Conservation (phyloP, 2,113 vertebrate genomes). For the Pollachius pollachius region DNA sequence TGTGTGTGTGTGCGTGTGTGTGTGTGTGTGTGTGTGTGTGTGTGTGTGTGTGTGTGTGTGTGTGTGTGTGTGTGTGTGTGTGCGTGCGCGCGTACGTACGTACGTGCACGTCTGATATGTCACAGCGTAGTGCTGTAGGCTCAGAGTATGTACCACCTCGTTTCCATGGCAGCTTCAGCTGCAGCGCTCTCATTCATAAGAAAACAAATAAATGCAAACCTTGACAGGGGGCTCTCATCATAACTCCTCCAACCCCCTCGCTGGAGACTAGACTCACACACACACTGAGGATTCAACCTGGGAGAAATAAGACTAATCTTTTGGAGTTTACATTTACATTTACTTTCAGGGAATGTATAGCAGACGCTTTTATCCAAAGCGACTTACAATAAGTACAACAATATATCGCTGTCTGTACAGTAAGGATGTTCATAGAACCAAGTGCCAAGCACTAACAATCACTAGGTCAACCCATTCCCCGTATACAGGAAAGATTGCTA, state of each 20-base stretch:
- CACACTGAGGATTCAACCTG: not conserved
- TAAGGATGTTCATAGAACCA: too few species aligned
- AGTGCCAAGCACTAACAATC: too few species aligned
- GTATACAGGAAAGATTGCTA: too few species aligned
- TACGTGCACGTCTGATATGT: constrained; percentile 51
- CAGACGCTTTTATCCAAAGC: too few species aligned
- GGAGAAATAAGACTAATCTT: constrained; percentile 2
- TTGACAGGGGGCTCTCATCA: not conserved
- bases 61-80: too few species aligned
- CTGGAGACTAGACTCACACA: too few species aligned
- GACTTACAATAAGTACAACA: too few species aligned
- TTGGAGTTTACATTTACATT: not conserved
- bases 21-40: not conserved
- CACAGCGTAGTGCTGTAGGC: constrained; percentile 45
- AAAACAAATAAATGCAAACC: not conserved
- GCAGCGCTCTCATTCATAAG: constrained; percentile 43
- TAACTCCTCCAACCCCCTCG: not conserved
- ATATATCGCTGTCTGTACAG: too few species aligned
- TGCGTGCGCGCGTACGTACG: not conserved
- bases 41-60: not conserved
- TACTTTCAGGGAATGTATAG: not conserved
- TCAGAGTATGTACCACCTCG: constrained; percentile 56
- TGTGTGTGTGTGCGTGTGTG: constrained; percentile 1
- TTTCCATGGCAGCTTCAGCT: constrained; percentile 33
- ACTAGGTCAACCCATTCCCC: too few species aligned